Evolutionary conservation across 2,888 invertebrate species (phyloP), one percentile per base, ranked within the genome.

Genomic region (Drosophila neotestacea): DNA sequence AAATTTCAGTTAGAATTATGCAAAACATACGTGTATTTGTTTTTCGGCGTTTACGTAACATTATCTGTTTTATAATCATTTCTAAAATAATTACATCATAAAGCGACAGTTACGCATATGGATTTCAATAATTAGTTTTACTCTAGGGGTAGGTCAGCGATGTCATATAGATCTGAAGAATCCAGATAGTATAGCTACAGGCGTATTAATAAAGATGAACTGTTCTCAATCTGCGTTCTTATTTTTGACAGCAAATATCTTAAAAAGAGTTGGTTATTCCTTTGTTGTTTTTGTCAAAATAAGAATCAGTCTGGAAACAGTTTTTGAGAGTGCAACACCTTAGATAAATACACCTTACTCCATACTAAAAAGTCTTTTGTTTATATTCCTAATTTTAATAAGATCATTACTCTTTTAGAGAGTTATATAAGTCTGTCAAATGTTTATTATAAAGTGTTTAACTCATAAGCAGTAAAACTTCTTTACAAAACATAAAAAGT

Each of bases 41-140:
- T 47, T 38, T 58, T 32, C 61, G 50, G 9, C n/a, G 3, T 41
- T 62, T 78, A 68, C 86, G 77, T 77, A 77, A 60, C 58, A 52
- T 65, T 6, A 47, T 28, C 16, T 62, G 50, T 32, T 50, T 73
- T 47, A 16, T 48, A 41, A 48, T 39, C 7, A 55, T 55, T 34
- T 28, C 22, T 6, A 32, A 7, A 39, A 28, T 28, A 9, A 77
- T 77, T 76, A 66, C 77, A 74, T 77, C 68, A 72, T 77, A 44
- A 22, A 34, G 39, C 55, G 22, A 51, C n/a, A 60, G 54, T 64
- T 73, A 55, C 61, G 69, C 52, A 32, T 55, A 36, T 41, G 34
- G 22, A 22, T 51, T 39, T 27, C 1, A 22, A 10, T 22, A 30
- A 9, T 7, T 28, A 7, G 7, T 34, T 39, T 36, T 46, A 32